Evolutionary conservation across 2,797 vertebrate genomes (phyloP).

Genomic region (Capromys pilorides): DNA sequence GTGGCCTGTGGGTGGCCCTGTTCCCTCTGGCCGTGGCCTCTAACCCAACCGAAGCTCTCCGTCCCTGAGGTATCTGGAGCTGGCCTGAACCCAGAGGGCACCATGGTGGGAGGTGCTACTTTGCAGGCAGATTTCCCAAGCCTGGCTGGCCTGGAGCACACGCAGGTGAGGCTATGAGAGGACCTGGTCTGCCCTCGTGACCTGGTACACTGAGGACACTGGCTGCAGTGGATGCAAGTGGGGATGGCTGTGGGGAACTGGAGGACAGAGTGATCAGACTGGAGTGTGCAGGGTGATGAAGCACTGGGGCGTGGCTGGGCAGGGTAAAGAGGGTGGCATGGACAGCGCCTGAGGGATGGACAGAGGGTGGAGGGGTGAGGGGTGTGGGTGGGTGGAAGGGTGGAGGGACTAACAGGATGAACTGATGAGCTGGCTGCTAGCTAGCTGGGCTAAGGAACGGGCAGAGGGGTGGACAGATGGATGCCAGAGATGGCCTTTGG

Average conservation of each 20-base stretch:
- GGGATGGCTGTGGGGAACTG: neutral
- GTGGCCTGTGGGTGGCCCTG: neutral
- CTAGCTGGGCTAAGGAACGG: neutral
- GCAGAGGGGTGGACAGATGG: neutral
- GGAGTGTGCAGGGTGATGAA: fast-evolving
- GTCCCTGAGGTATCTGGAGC: neutral
- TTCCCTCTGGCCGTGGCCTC: neutral
- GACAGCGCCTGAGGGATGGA: neutral
- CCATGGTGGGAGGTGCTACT: neutral
- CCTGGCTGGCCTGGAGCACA: neutral
- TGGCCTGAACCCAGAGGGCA: neutral
- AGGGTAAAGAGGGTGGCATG: neutral
- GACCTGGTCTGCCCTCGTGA: neutral
- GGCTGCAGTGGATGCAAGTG: neutral
- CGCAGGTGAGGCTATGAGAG: neutral
- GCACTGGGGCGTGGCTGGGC: neutral
- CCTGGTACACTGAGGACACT: neutral
- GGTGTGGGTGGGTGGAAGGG: neutral
- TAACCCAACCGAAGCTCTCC: neutral
- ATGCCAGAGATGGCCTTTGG: slow-evolving; percentile 67
- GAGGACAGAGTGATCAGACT: no score
- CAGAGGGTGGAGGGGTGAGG: neutral
- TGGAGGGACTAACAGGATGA: neutral
- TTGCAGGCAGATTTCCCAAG: neutral
- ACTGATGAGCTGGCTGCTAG: neutral